phyloP scores from a whole-genome alignment of 2,797 vertebrate species.

The Microctenopoma stevenorrisi region DNA sequence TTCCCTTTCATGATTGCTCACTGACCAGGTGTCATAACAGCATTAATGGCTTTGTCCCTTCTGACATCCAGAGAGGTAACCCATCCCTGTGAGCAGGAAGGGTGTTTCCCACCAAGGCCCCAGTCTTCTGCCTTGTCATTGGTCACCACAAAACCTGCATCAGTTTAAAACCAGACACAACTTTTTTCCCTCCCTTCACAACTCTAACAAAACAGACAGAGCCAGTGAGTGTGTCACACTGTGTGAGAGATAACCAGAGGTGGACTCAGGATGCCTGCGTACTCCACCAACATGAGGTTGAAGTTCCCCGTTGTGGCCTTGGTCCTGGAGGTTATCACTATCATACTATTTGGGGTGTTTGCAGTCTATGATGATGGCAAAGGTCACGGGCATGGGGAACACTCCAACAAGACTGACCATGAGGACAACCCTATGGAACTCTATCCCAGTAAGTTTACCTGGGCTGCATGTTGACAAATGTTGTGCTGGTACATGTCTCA shows the following conservation, averaged over 20 bases:
- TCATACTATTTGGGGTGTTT: constrained; percentile 89
- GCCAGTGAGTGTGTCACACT: constrained; percentile 29
- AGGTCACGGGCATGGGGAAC: constrained; percentile 16
- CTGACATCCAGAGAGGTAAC: constrained; percentile 70
- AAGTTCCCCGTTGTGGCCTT: constrained; percentile 90
- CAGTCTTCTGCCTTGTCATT: constrained; percentile 78
- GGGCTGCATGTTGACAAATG: constrained; percentile 15
- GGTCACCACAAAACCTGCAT: constrained; percentile 67
- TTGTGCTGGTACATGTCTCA: neutral
- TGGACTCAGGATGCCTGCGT: constrained; percentile 79
- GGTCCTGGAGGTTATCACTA: constrained; percentile 86
- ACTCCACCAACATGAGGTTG: constrained; percentile 90
- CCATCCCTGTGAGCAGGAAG: constrained; percentile 65
- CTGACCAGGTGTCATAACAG: constrained; percentile 49
- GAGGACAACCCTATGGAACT: constrained; percentile 57
- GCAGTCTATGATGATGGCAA: constrained; percentile 82
- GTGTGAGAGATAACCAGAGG: constrained; percentile 56
- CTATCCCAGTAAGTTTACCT: constrained; percentile 90
- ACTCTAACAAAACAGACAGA: constrained; percentile 58
- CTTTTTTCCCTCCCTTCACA: constrained; percentile 76
- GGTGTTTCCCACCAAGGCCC: constrained; percentile 66
- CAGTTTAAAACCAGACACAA: constrained; percentile 75
- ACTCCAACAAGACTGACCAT: constrained; percentile 35
- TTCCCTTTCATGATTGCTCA: constrained; percentile 34
- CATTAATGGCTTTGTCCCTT: constrained; percentile 65